Conservation (phyloP, 1,140 invertebrate genomes). For the Idris sp. region DNA sequence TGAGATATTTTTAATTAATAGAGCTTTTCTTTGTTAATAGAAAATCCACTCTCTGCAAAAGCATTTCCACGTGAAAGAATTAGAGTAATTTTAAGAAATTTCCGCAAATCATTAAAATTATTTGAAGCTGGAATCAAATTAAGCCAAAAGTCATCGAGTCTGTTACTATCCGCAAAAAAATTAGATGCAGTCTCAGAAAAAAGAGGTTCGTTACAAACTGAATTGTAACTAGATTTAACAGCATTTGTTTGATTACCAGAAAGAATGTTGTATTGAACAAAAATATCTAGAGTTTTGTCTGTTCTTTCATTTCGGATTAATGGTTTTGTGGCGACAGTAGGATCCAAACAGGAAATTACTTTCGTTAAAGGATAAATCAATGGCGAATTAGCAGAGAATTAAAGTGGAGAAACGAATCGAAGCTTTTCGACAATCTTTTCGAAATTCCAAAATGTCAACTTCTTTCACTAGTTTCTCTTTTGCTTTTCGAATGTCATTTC, state of each 20-base stretch:
- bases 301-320: neutral
- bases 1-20: constrained; percentile 9
- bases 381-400: constrained; percentile 12
- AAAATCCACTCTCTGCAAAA: constrained; percentile 18
- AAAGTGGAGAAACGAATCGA: constrained; percentile 20
- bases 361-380: constrained; percentile 2
- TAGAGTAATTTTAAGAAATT: constrained; percentile 8
- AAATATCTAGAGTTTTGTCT: constrained; percentile 19
- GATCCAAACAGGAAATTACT: constrained; percentile 20
- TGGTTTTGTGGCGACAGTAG: constrained; percentile 12
- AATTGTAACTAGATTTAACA: constrained; percentile 14
- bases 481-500: constrained; percentile 13
- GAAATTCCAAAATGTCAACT: constrained; percentile 26
- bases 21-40: constrained; percentile 22
- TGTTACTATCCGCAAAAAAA: neutral
- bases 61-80: constrained; percentile 32
- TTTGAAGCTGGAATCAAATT: constrained; percentile 14
- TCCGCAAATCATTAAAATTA: constrained; percentile 8
- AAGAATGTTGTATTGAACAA: constrained; percentile 15
- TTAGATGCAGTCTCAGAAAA: constrained; percentile 13
- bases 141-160: constrained; percentile 24
- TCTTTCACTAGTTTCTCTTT: constrained; percentile 19
- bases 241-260: constrained; percentile 11
- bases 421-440: constrained; percentile 21
- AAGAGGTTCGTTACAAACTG: constrained; percentile 4